Conservation (phyloP, 2,888 invertebrate genomes). For the Zygaena filipendulae region DNA sequence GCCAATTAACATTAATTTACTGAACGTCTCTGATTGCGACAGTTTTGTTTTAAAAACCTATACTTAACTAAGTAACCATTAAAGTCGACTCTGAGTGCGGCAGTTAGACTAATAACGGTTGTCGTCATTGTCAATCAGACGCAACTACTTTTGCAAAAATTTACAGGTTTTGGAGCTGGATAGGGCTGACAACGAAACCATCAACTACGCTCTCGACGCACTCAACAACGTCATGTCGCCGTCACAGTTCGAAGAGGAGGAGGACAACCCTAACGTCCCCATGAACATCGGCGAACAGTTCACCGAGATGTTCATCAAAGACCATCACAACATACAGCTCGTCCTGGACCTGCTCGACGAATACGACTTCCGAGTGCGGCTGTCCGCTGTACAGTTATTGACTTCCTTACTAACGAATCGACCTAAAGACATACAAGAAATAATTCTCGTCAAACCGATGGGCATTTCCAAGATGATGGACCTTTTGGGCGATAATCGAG, state of each 20-base stretch:
- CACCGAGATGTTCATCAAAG: constrained; percentile 97
- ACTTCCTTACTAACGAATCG: constrained; percentile 89
- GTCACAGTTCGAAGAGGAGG: constrained; percentile 84
- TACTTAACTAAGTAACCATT: no score
- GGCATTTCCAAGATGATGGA: constrained; percentile 98
- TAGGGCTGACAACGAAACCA: constrained; percentile 89
- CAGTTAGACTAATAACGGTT: no score
- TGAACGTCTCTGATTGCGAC: no score
- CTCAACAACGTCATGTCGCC: constrained; percentile 90
- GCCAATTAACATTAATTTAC: no score
- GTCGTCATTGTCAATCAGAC: no score
- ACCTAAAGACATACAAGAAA: constrained; percentile 88
- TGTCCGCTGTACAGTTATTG: constrained; percentile 89
- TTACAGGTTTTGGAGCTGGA: constrained; percentile 86
- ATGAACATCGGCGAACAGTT: constrained; percentile 91
- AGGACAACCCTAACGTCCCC: constrained; percentile 71
- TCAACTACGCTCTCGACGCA: constrained; percentile 92
- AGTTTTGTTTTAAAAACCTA: no score
- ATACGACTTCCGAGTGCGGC: constrained; percentile 93
- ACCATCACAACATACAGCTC: constrained; percentile 83
- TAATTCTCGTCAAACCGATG: constrained; percentile 91
- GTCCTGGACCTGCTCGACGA: constrained; percentile 90
- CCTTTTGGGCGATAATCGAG: constrained; percentile 90
- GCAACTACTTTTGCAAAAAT: no score
- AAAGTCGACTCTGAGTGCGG: no score